Evolutionary conservation across 2,113 vertebrate species (phyloP).

Genomic region (Callionymus lyra): DNA sequence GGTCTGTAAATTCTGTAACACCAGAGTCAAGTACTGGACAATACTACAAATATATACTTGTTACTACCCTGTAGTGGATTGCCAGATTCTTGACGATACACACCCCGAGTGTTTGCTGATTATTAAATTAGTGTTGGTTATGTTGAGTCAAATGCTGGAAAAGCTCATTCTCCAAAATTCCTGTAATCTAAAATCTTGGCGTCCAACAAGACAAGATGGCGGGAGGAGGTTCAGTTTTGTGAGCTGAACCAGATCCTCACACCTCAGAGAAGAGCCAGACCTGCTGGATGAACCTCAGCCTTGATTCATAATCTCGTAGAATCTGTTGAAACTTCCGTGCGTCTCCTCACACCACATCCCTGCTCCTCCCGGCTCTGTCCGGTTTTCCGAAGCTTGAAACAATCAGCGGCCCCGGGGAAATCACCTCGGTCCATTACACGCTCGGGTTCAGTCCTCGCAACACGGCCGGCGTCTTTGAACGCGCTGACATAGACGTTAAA

Average conservation of each 20-base stretch:
- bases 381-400: constrained; percentile 60
- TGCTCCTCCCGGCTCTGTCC: constrained; percentile 52
- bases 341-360: constrained; percentile 54
- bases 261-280: constrained; percentile 49
- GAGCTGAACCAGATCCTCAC: constrained; percentile 50
- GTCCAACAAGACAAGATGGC: background rate
- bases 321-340: background rate
- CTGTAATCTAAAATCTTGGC: no score
- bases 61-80: no score
- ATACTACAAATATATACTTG: no score
- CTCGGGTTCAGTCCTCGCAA: constrained; percentile 56
- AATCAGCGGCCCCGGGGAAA: constrained; percentile 58
- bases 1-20: no score
- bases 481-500: constrained; percentile 59
- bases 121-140: no score
- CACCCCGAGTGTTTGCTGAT: no score
- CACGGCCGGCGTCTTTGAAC: constrained; percentile 46
- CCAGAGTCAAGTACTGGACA: no score
- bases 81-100: no score
- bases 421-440: constrained; percentile 42
- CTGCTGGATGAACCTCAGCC: background rate
- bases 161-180: no score
- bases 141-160: no score
- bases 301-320: no score
- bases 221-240: constrained; percentile 19